Evolutionary conservation across 2,113 vertebrate species (phyloP).

Genomic region (Clarias batrachus): DNA sequence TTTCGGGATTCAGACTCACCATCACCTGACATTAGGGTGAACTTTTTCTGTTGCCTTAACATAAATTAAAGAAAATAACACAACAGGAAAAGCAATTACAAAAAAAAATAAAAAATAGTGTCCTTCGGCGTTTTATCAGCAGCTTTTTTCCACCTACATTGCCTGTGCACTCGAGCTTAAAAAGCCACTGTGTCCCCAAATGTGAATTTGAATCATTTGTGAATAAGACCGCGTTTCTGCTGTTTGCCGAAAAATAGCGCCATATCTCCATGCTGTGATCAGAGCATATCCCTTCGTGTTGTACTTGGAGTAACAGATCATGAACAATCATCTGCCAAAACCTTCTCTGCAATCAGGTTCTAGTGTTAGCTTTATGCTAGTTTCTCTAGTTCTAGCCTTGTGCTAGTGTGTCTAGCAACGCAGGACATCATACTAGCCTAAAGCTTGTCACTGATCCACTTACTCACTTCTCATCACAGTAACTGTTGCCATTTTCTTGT

Average conservation of each 20-base stretch:
- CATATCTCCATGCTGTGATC: not conserved
- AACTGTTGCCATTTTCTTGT: not conserved
- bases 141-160: not conserved
- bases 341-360: not conserved
- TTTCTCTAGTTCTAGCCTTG: not conserved
- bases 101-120: too few species aligned
- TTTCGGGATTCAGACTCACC: not conserved
- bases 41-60: not conserved
- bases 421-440: not conserved
- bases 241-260: not conserved
- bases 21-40: not conserved
- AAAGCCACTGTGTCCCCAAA: not conserved
- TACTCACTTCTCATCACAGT: not conserved
- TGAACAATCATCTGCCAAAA: not conserved
- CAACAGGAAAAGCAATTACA: slow-evolving; percentile 13
- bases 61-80: not conserved
- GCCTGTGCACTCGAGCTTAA: not conserved
- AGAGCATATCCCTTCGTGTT: not conserved
- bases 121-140: not conserved
- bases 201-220: not conserved
- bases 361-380: not conserved
- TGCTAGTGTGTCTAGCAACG: not conserved
- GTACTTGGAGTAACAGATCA: not conserved
- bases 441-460: not conserved
- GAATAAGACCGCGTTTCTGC: not conserved